Conservation (phyloP, 1,140 invertebrate genomes). For the Cydia strobilella region DNA sequence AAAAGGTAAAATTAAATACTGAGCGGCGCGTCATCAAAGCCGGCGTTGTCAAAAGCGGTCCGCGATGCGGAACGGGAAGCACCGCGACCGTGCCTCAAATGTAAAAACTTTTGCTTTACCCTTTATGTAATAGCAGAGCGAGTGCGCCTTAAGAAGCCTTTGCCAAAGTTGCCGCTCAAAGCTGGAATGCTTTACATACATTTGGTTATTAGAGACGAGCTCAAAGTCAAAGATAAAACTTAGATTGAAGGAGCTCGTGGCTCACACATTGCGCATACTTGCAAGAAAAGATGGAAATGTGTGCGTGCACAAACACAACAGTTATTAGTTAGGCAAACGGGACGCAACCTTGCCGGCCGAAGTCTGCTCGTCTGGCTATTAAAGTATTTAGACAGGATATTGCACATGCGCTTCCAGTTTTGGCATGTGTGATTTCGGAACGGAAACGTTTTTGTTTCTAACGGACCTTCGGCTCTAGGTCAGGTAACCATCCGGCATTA, state of each 20-base stretch:
- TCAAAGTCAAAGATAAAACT: conserved; percentile 45
- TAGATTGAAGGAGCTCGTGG: conserved; percentile 39
- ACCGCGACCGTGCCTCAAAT: conserved; percentile 62
- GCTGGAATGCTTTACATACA: conserved; percentile 66
- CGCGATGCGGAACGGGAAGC: conserved; percentile 65
- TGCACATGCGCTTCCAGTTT: conserved; percentile 60
- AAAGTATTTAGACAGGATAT: conserved; percentile 55
- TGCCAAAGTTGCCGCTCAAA: conserved; percentile 69
- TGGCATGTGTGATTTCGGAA: conserved; percentile 57
- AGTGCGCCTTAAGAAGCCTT: conserved; percentile 67
- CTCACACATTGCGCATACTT: not conserved
- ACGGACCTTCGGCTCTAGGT: conserved; percentile 54
- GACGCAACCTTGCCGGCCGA: conserved; percentile 40
- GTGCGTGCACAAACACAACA: conserved; percentile 26
- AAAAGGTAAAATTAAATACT: conserved; percentile 74
- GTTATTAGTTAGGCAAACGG: conserved; percentile 39
- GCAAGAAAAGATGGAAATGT: conserved; percentile 1
- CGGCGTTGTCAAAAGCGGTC: conserved; percentile 71
- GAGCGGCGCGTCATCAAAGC: conserved; percentile 66
- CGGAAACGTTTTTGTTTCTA: conserved; percentile 63
- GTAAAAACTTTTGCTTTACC: conserved; percentile 75
- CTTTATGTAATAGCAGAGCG: conserved; percentile 67
- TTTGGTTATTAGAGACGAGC: conserved; percentile 63
- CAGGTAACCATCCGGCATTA: conserved; percentile 57
- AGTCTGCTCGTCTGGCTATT: conserved; percentile 44